These are phyloP conservation scores for Montipora efflorescens DNA, from an alignment of 64 coral and sea anemone species.

Conservation along the genomic window DNA sequence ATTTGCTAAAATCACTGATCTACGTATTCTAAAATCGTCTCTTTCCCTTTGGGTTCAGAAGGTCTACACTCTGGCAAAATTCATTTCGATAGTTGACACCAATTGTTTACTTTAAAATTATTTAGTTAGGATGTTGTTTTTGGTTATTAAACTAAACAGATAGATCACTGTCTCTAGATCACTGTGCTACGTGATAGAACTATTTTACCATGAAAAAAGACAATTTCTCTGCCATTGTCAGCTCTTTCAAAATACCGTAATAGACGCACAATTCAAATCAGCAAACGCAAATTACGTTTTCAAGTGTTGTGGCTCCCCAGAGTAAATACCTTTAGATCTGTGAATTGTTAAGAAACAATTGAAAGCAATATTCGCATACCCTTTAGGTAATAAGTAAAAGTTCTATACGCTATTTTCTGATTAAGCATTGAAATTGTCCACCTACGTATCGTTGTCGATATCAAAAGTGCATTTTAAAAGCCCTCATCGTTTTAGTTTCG, in stretches of 20 bases:
- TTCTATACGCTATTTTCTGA: constrained; percentile 2
- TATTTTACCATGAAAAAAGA: background rate
- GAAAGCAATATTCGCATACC: constrained; percentile 13
- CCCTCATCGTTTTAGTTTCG: no score
- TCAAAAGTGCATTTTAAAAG: no score
- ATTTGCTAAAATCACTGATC: no score
- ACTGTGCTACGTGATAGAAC: background rate
- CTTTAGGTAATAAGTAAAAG: background rate
- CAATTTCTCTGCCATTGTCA: constrained; percentile 3
- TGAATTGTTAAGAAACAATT: constrained; percentile 21
- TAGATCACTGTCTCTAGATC: background rate
- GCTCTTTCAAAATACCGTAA: background rate
- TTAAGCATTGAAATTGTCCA: no score
- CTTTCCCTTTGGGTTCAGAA: background rate
- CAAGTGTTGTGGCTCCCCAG: background rate
- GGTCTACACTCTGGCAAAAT: background rate
- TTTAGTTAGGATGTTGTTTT: constrained; percentile 10
- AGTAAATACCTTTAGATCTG: constrained; percentile 30
- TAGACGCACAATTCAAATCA: background rate
- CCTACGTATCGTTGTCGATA: no score
- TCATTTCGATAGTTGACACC: background rate
- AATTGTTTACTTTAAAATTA: background rate
- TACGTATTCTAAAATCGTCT: background rate
- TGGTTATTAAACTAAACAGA: constrained; percentile 19
- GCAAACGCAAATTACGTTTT: constrained; percentile 35